Evolutionary conservation across 1,140 invertebrate genomes (phyloP), one percentile per base, ranked within the genome.

Genomic region (Caerostris darwini): DNA sequence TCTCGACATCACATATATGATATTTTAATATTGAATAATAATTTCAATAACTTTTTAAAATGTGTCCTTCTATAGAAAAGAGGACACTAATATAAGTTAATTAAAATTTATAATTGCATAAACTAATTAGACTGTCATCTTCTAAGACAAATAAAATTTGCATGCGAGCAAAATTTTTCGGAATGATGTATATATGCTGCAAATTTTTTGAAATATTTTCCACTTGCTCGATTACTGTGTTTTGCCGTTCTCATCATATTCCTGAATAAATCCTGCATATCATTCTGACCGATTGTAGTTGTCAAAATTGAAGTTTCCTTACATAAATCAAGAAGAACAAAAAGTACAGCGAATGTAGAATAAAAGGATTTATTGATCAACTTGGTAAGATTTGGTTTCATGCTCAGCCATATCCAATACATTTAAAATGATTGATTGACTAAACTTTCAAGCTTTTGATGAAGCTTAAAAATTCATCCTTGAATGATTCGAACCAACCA

Each of bases 391-490:
- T 77, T 77, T 34, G 71, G 53, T 77, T 53, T 77, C 71, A 53
- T 77, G 50, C 53, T 4, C 5, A 77, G 67, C 67, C 5, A 34
- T 71, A 19, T 19, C 17, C 14, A n/a, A n/a, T 14, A 67, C 19
- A 77, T 50, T 77, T 77, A 12, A 77, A 77, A 77, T 77, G 71
- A 77, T 77, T 77, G 71, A 77, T 77, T 77, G 71, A 34, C 71
- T 50, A 34, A 77, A 77, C 34, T 77, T 77, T 77, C 5, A 34
- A 77, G 53, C 34, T 77, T 77, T 12, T 77, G 71, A 50, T 77
- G 53, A 50, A 77, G 34, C 14, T 4, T 12, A 50, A 12, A 71
- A 7, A 71, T 50, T 71, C 67, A 77, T 53, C 69, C 50, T 53
- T 6, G 34, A 77, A 77, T 14, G 34, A 10, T 12, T 5, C 10